phyloP scores from a whole-genome alignment of 2,113 vertebrate species.

The Notarius quadriscutis region DNA sequence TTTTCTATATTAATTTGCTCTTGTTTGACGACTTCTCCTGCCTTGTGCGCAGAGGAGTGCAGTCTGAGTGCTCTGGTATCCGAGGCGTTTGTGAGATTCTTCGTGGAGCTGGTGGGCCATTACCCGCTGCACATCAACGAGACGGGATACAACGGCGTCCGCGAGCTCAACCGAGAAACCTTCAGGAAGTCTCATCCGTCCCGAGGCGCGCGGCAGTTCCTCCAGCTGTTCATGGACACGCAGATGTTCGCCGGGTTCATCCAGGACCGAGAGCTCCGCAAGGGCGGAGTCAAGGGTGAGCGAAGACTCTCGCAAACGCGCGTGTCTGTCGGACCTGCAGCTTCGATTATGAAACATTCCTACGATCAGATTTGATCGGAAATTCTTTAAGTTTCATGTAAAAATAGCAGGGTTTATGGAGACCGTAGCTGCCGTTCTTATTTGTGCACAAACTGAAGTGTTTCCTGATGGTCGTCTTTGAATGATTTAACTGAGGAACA shows the following conservation, averaged over 20 bases:
- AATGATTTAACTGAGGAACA: background rate
- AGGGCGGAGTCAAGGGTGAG: slow-evolving; percentile 83
- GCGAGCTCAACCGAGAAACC: slow-evolving; percentile 84
- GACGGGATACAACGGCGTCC: slow-evolving; percentile 70
- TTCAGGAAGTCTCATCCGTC: slow-evolving; percentile 92
- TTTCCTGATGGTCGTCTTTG: background rate
- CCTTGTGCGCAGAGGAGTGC: slow-evolving; percentile 37
- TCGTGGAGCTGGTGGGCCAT: slow-evolving; percentile 93
- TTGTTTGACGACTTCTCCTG: background rate
- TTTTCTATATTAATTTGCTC: background rate
- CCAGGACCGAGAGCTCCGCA: slow-evolving; percentile 91
- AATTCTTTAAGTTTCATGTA: background rate
- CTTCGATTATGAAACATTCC: background rate
- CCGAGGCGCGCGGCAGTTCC: slow-evolving; percentile 84
- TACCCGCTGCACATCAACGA: slow-evolving; percentile 89
- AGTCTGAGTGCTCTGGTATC: slow-evolving; percentile 83
- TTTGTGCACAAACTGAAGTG: background rate
- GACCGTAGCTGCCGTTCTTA: background rate
- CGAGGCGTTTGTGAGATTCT: slow-evolving; percentile 91
- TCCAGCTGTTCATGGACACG: slow-evolving; percentile 96
- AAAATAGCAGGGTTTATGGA: background rate
- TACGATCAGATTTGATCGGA: background rate
- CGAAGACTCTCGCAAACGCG: background rate
- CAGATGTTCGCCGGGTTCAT: slow-evolving; percentile 99
- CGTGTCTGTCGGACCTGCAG: too few relatives aligned